Base-by-base conservation (phyloP, 1,140 invertebrate genomes). In the Drosophila chauvacae region DNA sequence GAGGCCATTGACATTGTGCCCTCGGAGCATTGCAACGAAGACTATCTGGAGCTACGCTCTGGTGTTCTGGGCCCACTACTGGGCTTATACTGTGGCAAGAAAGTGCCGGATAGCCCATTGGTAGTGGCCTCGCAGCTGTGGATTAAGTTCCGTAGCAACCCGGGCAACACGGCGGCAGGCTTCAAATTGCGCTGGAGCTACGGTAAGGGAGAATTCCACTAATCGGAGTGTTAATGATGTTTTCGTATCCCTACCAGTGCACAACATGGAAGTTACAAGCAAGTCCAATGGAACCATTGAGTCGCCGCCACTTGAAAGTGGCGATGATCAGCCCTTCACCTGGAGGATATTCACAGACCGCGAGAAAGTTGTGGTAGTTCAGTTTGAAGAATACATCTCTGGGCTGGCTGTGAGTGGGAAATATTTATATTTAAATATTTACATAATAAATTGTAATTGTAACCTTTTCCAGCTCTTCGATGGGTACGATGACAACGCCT, bases 21-120 rank as follows among this genome's bases (percentile, higher is more conserved):
- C 13, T 96, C 95, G 53, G 95, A 96, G 6, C 94, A 95, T 80
- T 98, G 97, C 80, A 96, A 97, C 91, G 93, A 94, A 23, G 97
- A 98, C 93, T 98, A 96, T 91, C 81, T 98, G 3, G 97, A 98
- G 94, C 93, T 98, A 57, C 95, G 97, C 28, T 94, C 93, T 1
- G 93, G 94, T 85, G 93, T 94, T 1, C 91, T 91, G 35, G 97
- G 97, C 3, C 93, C 91, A 20, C 68, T 98, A 1, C 13, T 83
- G 18, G 94, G 95, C 9, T 91, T 96, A 20, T 97, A 94, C 91
- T 98, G 97, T 93, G 96, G 96, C 1, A 93, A 93, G 28, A 85
- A 93, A 11, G 69, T 94, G 30, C 95, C 96, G 2, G 37, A n/a
- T 0, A 66, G 90, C 3, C 94, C 95, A 75, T 82, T 96, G 4